Evolutionary conservation across 1,140 invertebrate species (phyloP), one percentile per base, ranked within the genome.

Genomic region (Pseudomyrmex cubaensis): DNA sequence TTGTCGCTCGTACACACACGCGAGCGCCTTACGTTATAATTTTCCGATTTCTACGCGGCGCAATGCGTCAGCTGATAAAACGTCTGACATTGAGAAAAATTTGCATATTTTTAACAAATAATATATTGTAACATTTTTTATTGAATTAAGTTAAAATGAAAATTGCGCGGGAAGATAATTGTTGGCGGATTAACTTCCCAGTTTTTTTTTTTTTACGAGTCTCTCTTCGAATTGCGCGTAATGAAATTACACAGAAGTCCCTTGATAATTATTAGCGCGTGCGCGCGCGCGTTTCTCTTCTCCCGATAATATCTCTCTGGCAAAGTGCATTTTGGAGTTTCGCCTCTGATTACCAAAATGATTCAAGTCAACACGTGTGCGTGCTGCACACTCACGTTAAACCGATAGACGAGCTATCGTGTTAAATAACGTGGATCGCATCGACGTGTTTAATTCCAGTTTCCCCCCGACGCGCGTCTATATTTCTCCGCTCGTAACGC

Each of bases 391-490:
- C 35, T 59, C 9, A 80, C 12, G 44, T 35, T 44, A 20, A 20
- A 5, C 5, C 54, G 44, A 80, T 59, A 59, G 76, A 61, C 66
- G 66, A 44, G 20, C 22, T 64, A 80, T 70, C 46, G 46, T 72
- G 76, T 56, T 80, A 80, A 80, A 80, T 70, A 80, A 46, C 76
- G 44, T 80, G 56, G 54, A 80, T 80, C 44, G 66, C 76, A 80
- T 61, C 66, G 76, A 72, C 54, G 66, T 66, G 66, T 80, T 80
- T 80, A 80, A 80, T 80, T 80, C 72, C 64, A 52, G 50, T 62
- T 87, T 76, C 77, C 64, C 64, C 64, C 77, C 35, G 17, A 82
- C 61, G 61, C 52, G 61, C 59, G 69, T 74, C 69, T 64, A 83
- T 73, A 82, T 57, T 69, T 17, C 78, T 17, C 56, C 48, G 77